Evolutionary conservation across 2,888 invertebrate species (phyloP).

Genomic region (Drosophila nr. fundita): DNA sequence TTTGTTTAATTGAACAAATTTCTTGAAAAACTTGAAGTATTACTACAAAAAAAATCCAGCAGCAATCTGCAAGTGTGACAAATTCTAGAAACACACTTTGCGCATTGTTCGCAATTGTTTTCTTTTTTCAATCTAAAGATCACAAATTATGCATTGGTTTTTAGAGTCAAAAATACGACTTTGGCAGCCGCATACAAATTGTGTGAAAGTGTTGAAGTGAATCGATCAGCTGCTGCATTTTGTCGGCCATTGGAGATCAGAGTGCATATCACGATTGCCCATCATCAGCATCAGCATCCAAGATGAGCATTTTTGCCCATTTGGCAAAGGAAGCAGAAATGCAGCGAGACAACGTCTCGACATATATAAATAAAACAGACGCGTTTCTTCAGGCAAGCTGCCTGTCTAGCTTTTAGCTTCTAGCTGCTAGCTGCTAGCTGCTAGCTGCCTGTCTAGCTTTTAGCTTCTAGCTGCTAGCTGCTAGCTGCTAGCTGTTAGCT

Average conservation of each 20-base stretch:
- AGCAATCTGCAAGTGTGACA: background rate
- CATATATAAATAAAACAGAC: slow-evolving; percentile 66
- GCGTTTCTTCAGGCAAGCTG: slow-evolving; percentile 8
- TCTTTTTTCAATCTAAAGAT: background rate
- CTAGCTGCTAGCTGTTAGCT: slow-evolving; percentile 24
- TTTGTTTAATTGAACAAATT: background rate
- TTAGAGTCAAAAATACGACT: background rate
- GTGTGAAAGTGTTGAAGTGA: background rate
- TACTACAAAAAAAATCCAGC: background rate
- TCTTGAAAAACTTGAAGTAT: background rate
- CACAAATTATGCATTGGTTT: background rate
- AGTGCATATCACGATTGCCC: slow-evolving; percentile 9
- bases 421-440: slow-evolving; percentile 20
- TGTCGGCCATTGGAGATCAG: background rate
- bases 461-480: slow-evolving; percentile 4
- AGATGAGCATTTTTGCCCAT: slow-evolving; percentile 8
- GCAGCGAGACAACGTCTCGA: slow-evolving; percentile 26
- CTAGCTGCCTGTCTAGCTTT: slow-evolving; percentile 1
- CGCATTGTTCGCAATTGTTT: background rate
- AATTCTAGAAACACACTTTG: background rate
- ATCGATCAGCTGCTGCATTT: slow-evolving; percentile 7
- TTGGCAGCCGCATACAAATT: slow-evolving; percentile 1
- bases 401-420: slow-evolving; percentile 1
- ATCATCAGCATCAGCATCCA: background rate
- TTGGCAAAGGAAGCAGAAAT: slow-evolving; percentile 45